A percentile compares a stretch with the other conserved stretches of the same genome.
Conservation (phyloP, 2,888 invertebrate genomes). For the Disparrhopalites patrizii region DNA sequence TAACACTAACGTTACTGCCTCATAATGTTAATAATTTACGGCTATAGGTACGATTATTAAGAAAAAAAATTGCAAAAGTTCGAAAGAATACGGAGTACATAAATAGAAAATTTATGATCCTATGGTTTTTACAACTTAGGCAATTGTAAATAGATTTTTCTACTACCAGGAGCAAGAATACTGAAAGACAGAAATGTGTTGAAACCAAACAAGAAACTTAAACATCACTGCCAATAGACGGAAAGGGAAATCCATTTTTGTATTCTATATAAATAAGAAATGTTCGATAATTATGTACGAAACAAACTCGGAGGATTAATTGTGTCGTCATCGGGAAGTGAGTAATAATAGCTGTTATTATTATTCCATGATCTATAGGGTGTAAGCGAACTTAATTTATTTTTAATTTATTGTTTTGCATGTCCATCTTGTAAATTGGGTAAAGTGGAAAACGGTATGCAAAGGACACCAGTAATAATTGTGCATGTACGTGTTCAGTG, state of each 20-base stretch:
- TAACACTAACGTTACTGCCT: slow-evolving; percentile 24
- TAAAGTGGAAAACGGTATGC: too few species aligned
- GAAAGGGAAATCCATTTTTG: slow-evolving; percentile 9
- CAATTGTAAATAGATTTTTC: not conserved
- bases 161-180: not conserved
- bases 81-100: too few species aligned
- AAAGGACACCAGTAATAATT: too few species aligned
- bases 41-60: not conserved
- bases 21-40: not conserved
- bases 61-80: slow-evolving; percentile 7
- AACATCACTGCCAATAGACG: slow-evolving; percentile 26
- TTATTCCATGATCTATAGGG: not conserved
- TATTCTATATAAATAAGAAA: not conserved
- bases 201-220: slow-evolving; percentile 19
- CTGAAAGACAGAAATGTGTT: slow-evolving; percentile 1
- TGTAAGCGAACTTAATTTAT: slow-evolving; percentile 14
- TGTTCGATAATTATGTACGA: not conserved
- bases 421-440: slow-evolving; percentile 2
- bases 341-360: not conserved
- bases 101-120: not conserved
- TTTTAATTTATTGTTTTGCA: slow-evolving; percentile 19
- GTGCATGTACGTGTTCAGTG: not conserved
- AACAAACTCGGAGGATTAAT: not conserved
- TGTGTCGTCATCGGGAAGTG: not conserved
- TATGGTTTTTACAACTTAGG: not conserved